phyloP scores from a whole-genome alignment of 2,797 vertebrate species.

The Ceyx erithaca region DNA sequence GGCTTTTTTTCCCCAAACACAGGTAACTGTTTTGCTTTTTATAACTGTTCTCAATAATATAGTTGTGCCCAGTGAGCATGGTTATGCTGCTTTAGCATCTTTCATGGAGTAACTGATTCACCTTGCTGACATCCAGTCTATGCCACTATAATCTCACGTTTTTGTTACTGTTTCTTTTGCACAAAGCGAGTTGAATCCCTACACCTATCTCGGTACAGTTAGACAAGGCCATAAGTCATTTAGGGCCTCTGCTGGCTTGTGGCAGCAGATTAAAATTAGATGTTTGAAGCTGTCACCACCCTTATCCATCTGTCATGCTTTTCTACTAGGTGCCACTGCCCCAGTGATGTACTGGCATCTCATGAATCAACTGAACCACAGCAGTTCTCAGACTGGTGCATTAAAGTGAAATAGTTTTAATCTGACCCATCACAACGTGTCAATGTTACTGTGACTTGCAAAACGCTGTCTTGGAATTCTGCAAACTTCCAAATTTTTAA shows the following conservation, averaged over 20 bases:
- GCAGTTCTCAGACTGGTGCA: neutral
- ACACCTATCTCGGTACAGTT: neutral
- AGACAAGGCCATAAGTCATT: neutral
- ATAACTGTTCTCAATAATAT: neutral
- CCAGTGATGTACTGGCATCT: accelerated
- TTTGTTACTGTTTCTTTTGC: neutral
- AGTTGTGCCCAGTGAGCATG: neutral
- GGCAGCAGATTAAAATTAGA: neutral
- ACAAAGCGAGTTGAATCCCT: neutral
- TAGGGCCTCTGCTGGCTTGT: neutral
- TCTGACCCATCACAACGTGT: neutral
- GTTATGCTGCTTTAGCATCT: slow-evolving; percentile 19
- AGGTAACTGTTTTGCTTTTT: neutral
- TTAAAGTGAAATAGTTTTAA: neutral
- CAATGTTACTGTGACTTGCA: neutral
- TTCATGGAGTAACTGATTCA: neutral
- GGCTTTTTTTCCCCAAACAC: neutral
- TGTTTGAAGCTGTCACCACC: neutral
- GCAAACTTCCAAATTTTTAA: neutral
- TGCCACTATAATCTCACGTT: neutral
- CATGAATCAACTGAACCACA: neutral
- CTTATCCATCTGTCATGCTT: neutral
- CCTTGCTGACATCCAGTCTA: neutral
- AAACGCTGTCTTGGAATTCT: neutral
- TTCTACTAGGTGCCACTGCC: neutral